Conservation (phyloP, 2,797 vertebrate species). For the Botia almorhae region DNA sequence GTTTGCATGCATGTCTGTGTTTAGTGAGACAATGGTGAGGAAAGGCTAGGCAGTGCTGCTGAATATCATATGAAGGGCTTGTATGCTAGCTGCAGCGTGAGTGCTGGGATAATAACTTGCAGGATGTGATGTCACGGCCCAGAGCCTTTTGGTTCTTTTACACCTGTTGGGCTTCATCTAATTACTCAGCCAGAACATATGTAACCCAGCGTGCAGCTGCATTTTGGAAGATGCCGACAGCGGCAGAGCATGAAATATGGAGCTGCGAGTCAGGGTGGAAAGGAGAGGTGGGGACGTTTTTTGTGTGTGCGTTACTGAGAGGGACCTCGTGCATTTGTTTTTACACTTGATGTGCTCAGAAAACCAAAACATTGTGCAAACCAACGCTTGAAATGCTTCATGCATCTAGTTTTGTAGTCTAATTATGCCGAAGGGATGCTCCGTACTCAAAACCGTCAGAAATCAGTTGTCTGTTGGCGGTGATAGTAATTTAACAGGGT, state of each 20-base stretch:
- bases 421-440: constrained; percentile 55
- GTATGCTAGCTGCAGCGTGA: constrained; percentile 19
- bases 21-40: constrained; percentile 23
- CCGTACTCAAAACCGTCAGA: constrained; percentile 31
- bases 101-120: constrained; percentile 51
- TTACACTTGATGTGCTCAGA: constrained; percentile 43
- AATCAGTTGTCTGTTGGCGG: constrained; percentile 49
- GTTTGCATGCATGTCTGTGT: background rate
- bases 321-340: constrained; percentile 34
- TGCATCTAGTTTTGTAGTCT: constrained; percentile 25
- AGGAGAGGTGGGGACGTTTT: constrained; percentile 23
- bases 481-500: constrained; percentile 53
- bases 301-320: constrained; percentile 28
- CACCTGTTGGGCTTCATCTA: constrained; percentile 65
- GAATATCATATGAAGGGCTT: constrained; percentile 46
- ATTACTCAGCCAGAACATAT: constrained; percentile 56
- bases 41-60: constrained; percentile 30
- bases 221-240: constrained; percentile 22
- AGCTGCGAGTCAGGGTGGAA: constrained; percentile 31
- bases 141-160: constrained; percentile 49
- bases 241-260: constrained; percentile 47
- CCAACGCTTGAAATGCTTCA: constrained; percentile 48
- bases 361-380: constrained; percentile 53
- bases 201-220: constrained; percentile 22
- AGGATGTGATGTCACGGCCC: constrained; percentile 56